Conservation (phyloP, 2,113 vertebrate genomes). For the Puffinus mauretanicus region DNA sequence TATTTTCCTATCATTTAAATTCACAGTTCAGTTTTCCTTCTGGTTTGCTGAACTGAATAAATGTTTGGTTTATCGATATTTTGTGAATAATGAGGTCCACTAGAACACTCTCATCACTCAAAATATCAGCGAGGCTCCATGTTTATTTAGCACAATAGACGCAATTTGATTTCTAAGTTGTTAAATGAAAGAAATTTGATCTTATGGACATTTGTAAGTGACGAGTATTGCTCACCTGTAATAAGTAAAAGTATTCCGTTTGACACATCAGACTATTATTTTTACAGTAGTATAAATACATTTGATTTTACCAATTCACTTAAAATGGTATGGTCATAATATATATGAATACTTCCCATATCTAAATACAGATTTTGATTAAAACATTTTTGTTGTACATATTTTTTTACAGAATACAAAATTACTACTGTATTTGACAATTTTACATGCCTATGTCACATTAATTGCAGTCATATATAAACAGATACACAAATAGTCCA, state of each 20-base stretch:
- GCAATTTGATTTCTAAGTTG: background rate
- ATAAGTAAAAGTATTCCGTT: background rate
- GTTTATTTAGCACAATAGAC: background rate
- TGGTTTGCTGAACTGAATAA: constrained; percentile 4
- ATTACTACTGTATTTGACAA: background rate
- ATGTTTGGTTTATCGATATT: background rate
- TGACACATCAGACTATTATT: background rate
- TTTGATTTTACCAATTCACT: background rate
- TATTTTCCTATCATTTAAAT: constrained; percentile 1
- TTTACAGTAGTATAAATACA: background rate
- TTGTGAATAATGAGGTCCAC: constrained; percentile 10
- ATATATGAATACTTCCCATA: background rate
- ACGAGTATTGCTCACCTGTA: background rate
- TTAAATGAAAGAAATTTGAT: background rate
- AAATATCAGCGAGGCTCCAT: background rate
- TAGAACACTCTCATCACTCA: background rate
- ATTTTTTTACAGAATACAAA: background rate
- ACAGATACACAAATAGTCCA: background rate
- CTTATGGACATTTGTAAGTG: background rate
- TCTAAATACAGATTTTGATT: background rate
- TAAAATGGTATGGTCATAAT: background rate
- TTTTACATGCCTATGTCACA: background rate
- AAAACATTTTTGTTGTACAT: rapidly evolving
- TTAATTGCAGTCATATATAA: background rate
- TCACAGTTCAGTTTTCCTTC: background rate